Evolutionary conservation across 1,140 invertebrate species (phyloP).

Genomic region (Calliphora vicina): DNA sequence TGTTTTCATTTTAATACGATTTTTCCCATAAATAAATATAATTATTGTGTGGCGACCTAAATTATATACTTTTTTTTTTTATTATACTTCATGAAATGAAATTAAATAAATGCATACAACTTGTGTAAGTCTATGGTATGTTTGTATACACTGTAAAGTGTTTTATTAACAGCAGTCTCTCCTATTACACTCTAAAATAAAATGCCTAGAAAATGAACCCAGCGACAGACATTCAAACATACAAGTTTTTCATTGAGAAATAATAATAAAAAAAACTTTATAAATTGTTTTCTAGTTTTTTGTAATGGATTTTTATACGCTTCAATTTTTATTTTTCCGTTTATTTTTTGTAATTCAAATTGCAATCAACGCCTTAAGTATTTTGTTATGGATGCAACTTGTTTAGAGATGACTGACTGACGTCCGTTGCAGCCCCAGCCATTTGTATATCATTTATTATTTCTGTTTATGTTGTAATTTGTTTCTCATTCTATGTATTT

Average conservation of each 20-base stretch:
- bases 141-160: neutral
- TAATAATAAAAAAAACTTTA: neutral
- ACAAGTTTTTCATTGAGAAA: neutral
- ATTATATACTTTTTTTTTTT: neutral
- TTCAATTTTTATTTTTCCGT: neutral
- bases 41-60: constrained; percentile 9
- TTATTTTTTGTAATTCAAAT: neutral
- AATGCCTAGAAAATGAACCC: neutral
- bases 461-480: too few species aligned
- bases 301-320: neutral
- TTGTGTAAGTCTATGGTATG: neutral
- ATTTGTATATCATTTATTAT: neutral
- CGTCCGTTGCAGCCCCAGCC: neutral
- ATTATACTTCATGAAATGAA: neutral
- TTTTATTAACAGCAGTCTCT: neutral
- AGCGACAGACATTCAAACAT: neutral
- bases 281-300: neutral
- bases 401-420: neutral
- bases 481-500: too few species aligned
- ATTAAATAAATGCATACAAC: neutral
- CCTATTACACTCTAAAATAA: neutral
- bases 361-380: neutral
- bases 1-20: neutral
- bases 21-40: constrained; percentile 3
- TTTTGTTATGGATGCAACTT: constrained; percentile 1